Base-by-base conservation (phyloP, 37 sponge, comb jelly and placozoan species). In the Eunapius fragilis region DNA sequence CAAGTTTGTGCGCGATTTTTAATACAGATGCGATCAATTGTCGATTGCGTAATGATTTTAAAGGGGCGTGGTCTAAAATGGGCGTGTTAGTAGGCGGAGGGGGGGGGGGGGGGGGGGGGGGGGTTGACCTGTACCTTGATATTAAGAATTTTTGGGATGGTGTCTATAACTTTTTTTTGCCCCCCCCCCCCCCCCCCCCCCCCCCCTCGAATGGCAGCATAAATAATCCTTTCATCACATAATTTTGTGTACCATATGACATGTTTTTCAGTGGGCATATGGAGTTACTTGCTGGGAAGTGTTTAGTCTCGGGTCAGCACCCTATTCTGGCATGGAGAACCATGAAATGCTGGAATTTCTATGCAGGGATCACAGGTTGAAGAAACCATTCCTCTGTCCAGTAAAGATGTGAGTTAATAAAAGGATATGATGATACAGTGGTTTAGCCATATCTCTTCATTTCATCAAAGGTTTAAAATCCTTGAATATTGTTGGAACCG, bases 211-310 rank as follows among this genome's bases (percentile, higher is more conserved):
- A 58, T 2, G 7, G 58, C 58, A 19, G 17, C 14, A 58, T 45
- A 45, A 19, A 10, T 58, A 17, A 12, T 58, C 7, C 22, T 2
- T 17, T 12, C 2, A 58, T 58, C 14, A 19, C n/a, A n/a, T 58
- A 2, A 4, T 58, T 58, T 17, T 41, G 41, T 41, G 41, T 41
- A 58, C 0, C 14, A 19, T 1, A 58, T 58, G 6, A 19, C 0
- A 17, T 58, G 14, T 58, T 17, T 33, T 82, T 24, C 47, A 82
- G 82, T 82, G 82, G 82, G 70, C 82, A 70, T 82, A 35, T 82
- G 82, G 82, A 82, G 73, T 82, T 22, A 82, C 82, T 4, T 72
- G 71, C 25, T 82, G 82, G 82, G 82, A 82, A 28, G 72, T 82
- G 71, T 82, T 71, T 38, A 71, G 82, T 35, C 2, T 35, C 9